phyloP scores from a whole-genome alignment of 2,797 vertebrate species.

The Pteronotus mesoamericanus region DNA sequence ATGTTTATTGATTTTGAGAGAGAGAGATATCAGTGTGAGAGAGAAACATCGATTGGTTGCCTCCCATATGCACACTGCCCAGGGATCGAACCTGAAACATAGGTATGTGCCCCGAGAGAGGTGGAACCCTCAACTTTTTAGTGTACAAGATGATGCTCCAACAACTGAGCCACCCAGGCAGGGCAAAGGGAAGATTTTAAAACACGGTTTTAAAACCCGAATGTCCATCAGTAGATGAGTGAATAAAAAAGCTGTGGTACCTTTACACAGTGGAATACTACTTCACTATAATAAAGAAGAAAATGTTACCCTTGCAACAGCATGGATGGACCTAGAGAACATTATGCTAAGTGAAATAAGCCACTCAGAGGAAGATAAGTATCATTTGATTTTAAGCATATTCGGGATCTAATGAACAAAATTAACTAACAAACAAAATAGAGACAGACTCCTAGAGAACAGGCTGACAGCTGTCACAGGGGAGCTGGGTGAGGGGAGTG shows the following conservation, averaged over 20 bases:
- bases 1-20: neutral
- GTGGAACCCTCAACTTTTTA: neutral
- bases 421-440: neutral
- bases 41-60: no score
- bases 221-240: neutral
- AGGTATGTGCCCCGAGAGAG: neutral
- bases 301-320: neutral
- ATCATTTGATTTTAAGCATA: neutral
- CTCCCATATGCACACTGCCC: no score
- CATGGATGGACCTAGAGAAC: neutral
- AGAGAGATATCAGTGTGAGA: neutral
- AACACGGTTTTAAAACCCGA: neutral
- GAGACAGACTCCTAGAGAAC: neutral
- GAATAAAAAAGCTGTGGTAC: neutral
- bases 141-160: neutral
- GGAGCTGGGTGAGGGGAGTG: neutral
- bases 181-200: neutral
- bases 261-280: neutral
- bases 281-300: neutral
- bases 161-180: neutral
- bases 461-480: neutral
- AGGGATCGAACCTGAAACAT: neutral
- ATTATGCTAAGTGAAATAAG: neutral
- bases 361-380: neutral
- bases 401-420: neutral